These are phyloP conservation scores for Phylloscopus whistleri DNA, from an alignment of 2,113 vertebrate species.

Conservation along the genomic window DNA sequence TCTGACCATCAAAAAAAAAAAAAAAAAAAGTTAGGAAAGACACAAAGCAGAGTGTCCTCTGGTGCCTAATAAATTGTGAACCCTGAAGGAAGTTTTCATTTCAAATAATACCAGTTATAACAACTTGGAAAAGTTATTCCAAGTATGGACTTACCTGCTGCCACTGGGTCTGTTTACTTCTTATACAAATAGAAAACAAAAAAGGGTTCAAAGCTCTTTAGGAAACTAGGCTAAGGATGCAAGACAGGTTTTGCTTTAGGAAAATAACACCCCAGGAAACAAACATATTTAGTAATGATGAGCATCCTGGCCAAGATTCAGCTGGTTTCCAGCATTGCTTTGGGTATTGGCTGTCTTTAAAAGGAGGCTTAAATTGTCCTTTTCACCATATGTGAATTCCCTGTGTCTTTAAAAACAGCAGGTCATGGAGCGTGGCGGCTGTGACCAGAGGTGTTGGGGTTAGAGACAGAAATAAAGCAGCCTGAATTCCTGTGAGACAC, in stretches of 20 bases:
- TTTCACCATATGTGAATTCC: background rate
- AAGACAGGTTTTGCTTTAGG: background rate
- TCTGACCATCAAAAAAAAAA: background rate
- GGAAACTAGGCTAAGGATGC: background rate
- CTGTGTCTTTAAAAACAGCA: background rate
- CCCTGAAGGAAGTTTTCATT: background rate
- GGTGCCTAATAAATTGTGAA: accelerated
- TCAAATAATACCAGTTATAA: no score
- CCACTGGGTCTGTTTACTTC: background rate
- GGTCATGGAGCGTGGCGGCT: accelerated
- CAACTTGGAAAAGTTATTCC: background rate
- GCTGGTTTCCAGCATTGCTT: background rate
- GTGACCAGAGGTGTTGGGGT: background rate
- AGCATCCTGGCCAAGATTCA: background rate
- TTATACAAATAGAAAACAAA: background rate
- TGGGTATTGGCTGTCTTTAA: background rate
- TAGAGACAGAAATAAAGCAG: background rate
- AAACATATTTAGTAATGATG: background rate
- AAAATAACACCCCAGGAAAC: background rate
- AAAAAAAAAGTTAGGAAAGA: background rate
- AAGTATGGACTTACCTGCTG: background rate
- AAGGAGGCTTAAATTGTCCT: background rate
- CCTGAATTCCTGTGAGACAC: background rate
- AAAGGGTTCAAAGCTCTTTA: background rate
- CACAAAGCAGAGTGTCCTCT: background rate